A percentile compares a stretch with the other conserved stretches of the same genome.
Conservation (phyloP, 2,888 invertebrate genomes). For the Lasioglossum villosulum region DNA sequence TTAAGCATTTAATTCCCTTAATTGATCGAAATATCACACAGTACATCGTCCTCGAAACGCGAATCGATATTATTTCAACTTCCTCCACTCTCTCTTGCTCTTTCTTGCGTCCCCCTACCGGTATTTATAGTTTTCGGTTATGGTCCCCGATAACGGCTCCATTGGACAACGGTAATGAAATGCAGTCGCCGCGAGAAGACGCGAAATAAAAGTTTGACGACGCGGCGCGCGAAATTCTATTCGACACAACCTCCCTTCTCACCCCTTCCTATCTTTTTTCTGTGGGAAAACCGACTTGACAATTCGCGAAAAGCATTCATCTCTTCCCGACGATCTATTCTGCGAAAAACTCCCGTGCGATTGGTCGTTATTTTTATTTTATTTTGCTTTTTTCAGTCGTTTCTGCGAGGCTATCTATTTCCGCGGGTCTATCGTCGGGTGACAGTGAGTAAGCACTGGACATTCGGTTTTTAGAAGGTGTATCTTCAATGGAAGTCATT, state of each 20-base stretch:
- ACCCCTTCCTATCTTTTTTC: no score
- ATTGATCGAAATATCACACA: no score
- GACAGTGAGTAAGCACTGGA: no score
- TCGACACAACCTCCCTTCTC: background rate
- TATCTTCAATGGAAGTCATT: no score
- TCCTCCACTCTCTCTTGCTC: background rate
- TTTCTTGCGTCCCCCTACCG: background rate
- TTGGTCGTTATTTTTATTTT: conserved; percentile 16
- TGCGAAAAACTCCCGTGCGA: conserved; percentile 20
- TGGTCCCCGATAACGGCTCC: background rate
- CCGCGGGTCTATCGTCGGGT: no score
- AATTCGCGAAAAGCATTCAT: conserved; percentile 26
- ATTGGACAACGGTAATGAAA: background rate
- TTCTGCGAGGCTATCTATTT: background rate
- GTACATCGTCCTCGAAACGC: background rate
- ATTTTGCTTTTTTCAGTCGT: background rate
- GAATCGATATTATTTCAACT: background rate
- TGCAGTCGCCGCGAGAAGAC: background rate
- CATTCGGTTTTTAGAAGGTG: no score
- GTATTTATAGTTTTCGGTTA: conserved; percentile 11
- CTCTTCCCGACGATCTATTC: conserved; percentile 7
- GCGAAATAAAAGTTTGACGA: background rate
- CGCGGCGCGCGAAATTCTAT: background rate
- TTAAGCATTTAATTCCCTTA: no score
- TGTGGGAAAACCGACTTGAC: background rate